Evolutionary conservation across 2,797 vertebrate species (phyloP).

Genomic region (Malacoctenus gilli): DNA sequence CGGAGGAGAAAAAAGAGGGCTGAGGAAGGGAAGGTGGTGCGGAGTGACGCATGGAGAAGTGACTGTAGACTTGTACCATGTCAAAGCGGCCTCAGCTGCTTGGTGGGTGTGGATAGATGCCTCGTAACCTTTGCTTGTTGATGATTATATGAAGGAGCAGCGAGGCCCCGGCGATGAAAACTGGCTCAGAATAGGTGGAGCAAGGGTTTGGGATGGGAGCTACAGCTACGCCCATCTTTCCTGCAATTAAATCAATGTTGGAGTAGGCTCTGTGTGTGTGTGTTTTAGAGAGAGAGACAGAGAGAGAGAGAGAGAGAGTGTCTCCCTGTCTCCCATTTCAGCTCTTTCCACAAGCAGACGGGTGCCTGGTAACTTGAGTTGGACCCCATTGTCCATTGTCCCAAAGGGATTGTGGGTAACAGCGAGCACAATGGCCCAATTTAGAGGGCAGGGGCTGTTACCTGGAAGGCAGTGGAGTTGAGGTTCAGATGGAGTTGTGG

Average conservation of each 20-base stretch:
- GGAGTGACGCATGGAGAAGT: slow-evolving; percentile 8
- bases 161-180: slow-evolving; percentile 14
- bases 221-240: slow-evolving; percentile 74
- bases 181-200: too few relatives aligned
- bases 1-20: background rate
- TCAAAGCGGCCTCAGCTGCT: slow-evolving; percentile 23
- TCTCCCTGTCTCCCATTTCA: slow-evolving; percentile 41
- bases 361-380: slow-evolving; percentile 65
- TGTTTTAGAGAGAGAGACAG: slow-evolving; percentile 8
- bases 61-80: slow-evolving; percentile 4
- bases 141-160: slow-evolving; percentile 1
- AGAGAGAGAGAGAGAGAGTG: slow-evolving; percentile 5
- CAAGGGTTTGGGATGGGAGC: too few relatives aligned
- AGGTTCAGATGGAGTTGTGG: slow-evolving; percentile 8
- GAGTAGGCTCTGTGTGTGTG: slow-evolving; percentile 42
- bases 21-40: background rate
- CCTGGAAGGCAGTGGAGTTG: slow-evolving; percentile 23
- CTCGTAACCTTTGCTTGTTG: slow-evolving; percentile 16
- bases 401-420: slow-evolving; percentile 56
- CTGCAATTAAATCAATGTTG: too few relatives aligned
- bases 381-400: slow-evolving; percentile 74
- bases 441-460: slow-evolving; percentile 37
- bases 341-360: slow-evolving; percentile 26
- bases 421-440: slow-evolving; percentile 50
- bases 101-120: slow-evolving; percentile 23